phyloP scores from a whole-genome alignment of 2,797 vertebrate species.

The Iguana delicatissima region DNA sequence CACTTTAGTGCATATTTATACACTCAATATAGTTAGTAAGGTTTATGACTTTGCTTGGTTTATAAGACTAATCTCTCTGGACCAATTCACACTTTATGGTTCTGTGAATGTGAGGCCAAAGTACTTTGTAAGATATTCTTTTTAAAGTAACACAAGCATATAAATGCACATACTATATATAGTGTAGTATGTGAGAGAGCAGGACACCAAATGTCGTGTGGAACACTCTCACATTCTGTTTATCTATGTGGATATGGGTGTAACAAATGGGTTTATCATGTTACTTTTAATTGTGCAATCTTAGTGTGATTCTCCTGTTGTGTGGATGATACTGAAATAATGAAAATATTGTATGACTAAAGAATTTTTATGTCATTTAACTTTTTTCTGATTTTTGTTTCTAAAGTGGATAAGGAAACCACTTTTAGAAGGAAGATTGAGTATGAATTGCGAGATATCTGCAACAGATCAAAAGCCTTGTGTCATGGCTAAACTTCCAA shows the following conservation, averaged over 20 bases:
- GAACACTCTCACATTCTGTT: background rate
- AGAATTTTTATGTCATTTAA: background rate
- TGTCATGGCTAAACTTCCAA: conserved; percentile 82
- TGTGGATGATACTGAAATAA: background rate
- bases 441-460: conserved; percentile 83
- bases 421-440: conserved; percentile 85
- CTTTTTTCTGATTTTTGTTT: conserved; percentile 34
- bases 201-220: background rate
- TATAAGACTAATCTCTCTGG: background rate
- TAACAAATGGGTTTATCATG: background rate
- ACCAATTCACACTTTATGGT: background rate
- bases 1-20: background rate
- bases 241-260: background rate
- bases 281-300: background rate
- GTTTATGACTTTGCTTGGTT: background rate
- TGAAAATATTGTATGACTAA: background rate
- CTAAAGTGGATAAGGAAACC: conserved; percentile 91
- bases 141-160: background rate
- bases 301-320: background rate
- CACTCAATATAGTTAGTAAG: background rate
- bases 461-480: conserved; percentile 79
- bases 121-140: background rate
- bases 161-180: background rate
- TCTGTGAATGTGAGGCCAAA: background rate
- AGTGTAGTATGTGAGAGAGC: background rate